Conservation (phyloP, 2,113 vertebrate genomes). For the Ramphastos sulfuratus region DNA sequence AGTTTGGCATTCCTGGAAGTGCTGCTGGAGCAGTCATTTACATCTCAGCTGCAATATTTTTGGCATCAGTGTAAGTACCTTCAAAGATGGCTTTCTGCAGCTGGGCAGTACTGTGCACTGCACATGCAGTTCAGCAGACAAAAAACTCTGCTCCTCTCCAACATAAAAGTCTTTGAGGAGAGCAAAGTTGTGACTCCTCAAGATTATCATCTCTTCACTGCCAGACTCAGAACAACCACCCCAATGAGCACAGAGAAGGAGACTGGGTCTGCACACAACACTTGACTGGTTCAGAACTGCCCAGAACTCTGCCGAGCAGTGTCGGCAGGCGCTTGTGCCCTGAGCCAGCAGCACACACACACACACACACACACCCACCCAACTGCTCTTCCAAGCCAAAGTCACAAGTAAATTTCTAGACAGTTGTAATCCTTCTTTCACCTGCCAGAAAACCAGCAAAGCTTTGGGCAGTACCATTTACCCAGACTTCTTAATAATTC, state of each 20-base stretch:
- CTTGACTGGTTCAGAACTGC: conserved; percentile 41
- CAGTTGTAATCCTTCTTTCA: background rate
- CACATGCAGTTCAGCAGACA: background rate
- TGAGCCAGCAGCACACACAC: conserved; percentile 14
- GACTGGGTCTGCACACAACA: conserved; percentile 40
- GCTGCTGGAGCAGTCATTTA: background rate
- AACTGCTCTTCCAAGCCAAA: background rate
- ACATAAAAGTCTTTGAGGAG: background rate
- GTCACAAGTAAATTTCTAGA: conserved; percentile 6
- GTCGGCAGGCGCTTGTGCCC: background rate
- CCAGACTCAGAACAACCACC: background rate
- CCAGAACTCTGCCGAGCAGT: conserved; percentile 41
- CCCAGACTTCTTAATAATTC: background rate
- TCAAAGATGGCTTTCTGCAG: background rate
- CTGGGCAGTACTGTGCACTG: background rate
- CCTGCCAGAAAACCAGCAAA: background rate
- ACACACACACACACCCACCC: background rate
- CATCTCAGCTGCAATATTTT: background rate
- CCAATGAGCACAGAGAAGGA: background rate
- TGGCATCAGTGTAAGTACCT: background rate
- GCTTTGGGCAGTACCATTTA: background rate
- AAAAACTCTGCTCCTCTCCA: background rate
- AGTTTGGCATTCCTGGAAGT: background rate
- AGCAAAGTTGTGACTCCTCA: background rate
- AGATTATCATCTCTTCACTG: background rate